These are phyloP conservation scores for Lydus trimaculatus DNA, from an alignment of 2,888 invertebrate species.

Conservation along the genomic window DNA sequence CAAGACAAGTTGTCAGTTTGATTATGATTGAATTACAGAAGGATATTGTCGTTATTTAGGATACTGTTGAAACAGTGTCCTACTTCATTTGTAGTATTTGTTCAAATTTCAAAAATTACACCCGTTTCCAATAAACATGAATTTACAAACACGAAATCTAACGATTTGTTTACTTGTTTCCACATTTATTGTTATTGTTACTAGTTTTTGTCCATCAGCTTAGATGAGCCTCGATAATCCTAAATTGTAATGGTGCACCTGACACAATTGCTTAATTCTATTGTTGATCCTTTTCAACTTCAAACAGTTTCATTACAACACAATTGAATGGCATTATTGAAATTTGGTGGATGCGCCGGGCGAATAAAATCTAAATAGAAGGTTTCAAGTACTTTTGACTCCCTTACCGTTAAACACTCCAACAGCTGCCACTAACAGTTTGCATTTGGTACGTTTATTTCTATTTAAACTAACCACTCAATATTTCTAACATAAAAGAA, in stretches of 20 bases:
- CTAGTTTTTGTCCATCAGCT: background rate
- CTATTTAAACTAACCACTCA: background rate
- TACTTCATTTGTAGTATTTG: too few relatives aligned
- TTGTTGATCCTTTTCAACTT: background rate
- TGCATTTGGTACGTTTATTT: background rate
- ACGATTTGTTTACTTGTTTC: background rate
- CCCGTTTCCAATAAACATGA: too few relatives aligned
- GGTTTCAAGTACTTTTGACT: background rate
- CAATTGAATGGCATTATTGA: background rate
- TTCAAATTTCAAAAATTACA: too few relatives aligned
- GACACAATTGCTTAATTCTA: background rate
- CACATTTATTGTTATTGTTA: background rate
- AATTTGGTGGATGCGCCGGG: constrained; percentile 2
- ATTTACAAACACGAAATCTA: background rate
- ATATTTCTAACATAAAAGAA: background rate
- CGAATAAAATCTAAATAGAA: background rate
- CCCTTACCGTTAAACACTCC: background rate
- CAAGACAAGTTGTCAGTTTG: too few relatives aligned
- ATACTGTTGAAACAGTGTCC: too few relatives aligned
- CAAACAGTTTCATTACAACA: background rate
- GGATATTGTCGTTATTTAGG: too few relatives aligned
- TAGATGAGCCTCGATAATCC: too few relatives aligned
- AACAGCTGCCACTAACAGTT: background rate
- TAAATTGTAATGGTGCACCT: background rate
- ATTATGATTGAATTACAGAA: too few relatives aligned